Percentiles rank a stretch among this genome's conserved stretches.
Conservation (phyloP, 2,113 vertebrate species). For the Sorex araneus region DNA sequence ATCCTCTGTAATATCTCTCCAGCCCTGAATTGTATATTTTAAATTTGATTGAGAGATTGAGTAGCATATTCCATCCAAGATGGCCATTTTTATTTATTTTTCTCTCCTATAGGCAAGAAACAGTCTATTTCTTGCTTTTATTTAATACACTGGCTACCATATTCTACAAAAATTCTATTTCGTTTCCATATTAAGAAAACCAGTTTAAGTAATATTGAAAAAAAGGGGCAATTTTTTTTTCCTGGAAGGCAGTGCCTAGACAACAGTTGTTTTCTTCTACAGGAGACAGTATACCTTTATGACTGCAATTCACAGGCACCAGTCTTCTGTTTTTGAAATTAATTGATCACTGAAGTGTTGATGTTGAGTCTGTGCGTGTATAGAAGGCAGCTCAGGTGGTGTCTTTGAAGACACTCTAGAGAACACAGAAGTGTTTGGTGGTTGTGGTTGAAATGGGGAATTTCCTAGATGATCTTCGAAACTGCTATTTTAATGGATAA, state of each 20-base stretch:
- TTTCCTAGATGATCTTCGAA: constrained; percentile 57
- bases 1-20: too few relatives aligned
- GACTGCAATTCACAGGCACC: background rate
- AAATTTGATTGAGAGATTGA: constrained; percentile 14
- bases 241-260: background rate
- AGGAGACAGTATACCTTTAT: background rate
- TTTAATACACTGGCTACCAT: background rate
- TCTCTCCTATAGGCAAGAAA: background rate
- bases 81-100: constrained; percentile 30
- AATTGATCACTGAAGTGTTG: background rate
- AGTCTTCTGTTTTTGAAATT: constrained; percentile 32
- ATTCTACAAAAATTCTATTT: constrained; percentile 58
- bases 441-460: constrained; percentile 49
- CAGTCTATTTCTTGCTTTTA: constrained; percentile 4
- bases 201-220: background rate
- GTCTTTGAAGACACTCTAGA: constrained; percentile 6
- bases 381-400: background rate
- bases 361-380: background rate
- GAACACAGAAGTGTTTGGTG: constrained; percentile 35
- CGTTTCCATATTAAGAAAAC: constrained; percentile 45
- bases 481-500: constrained; percentile 75
- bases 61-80: background rate
- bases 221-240: background rate
- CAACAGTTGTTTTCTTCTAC: background rate
- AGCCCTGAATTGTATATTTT: background rate